Base-by-base conservation (phyloP, 1,140 invertebrate species). In the Liolophura sinensis region DNA sequence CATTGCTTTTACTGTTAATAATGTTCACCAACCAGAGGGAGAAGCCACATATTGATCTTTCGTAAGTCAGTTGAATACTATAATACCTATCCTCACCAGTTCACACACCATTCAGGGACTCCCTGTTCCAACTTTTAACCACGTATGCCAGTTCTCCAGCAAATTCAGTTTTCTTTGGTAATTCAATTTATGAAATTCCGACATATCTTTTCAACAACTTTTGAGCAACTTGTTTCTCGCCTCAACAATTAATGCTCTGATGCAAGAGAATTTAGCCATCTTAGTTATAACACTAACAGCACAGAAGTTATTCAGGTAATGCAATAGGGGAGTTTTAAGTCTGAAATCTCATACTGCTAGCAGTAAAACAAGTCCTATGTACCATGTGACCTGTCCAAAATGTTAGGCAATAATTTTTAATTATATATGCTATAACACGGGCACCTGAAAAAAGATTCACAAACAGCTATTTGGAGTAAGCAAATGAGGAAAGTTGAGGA, bases 1-100 rank as follows among this genome's bases (percentile, higher is more conserved):
- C 47, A 48, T 56, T 58, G 4, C 18, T 58, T 16, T 31, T 62
- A 68, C 54, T 50, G 49, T 22, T 64, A 16, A 56, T 54, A 54
- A 16, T n/a, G n/a, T n/a, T n/a, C n/a, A n/a, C n/a, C n/a, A n/a
- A n/a, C n/a, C n/a, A n/a, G n/a, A n/a, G n/a, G n/a, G n/a, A n/a
- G n/a, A n/a, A n/a, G n/a, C n/a, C n/a, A n/a, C n/a, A n/a, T n/a
- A n/a, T n/a, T n/a, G n/a, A n/a, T n/a, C n/a, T n/a, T n/a, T n/a
- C n/a, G n/a, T n/a, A n/a, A n/a, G n/a, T 57, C 16, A 62, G 18
- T 9, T 24, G 18, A 31, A 31, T 5, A 31, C 20, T 24, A 3
- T 22, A 31, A 58, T 18, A 7, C 20, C 25, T 24, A 58, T 6
- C 18, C 20, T 58, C 7, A 22, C 7, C 5, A 9, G 18, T n/a